Evolutionary conservation across 92 coral and sea anemone species (phyloP).

Genomic region (Siderastrea siderea): DNA sequence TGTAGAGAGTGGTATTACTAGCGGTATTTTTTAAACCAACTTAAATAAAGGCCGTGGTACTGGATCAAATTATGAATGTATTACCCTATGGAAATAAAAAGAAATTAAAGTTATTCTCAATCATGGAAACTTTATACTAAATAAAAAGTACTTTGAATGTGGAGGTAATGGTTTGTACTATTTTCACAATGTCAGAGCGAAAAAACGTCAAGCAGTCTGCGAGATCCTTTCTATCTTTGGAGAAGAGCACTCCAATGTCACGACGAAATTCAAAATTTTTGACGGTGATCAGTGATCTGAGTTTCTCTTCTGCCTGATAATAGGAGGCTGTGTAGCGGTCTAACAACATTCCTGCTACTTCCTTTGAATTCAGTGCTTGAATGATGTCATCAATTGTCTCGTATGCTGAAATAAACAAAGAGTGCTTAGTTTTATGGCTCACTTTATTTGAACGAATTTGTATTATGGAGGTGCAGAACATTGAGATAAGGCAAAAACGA

Average conservation of each 20-base stretch:
- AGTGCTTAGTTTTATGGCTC: not conserved
- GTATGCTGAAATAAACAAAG: not conserved
- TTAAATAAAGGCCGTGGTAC: no score
- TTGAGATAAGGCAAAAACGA: no score
- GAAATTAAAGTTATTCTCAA: no score
- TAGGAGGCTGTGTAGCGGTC: slow-evolving; percentile 24
- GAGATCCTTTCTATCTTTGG: not conserved
- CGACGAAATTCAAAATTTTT: slow-evolving; percentile 19
- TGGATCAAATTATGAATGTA: no score
- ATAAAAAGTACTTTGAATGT: not conserved
- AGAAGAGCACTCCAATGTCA: slow-evolving; percentile 10
- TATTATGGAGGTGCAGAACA: no score
- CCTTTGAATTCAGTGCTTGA: not conserved
- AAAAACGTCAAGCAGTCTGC: not conserved
- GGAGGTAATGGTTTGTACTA: not conserved
- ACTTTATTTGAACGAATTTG: no score
- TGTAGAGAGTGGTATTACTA: no score
- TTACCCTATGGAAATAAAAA: no score
- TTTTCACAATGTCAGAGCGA: slow-evolving; percentile 1
- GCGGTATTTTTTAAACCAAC: no score
- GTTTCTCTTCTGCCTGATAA: slow-evolving; percentile 1
- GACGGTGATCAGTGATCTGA: slow-evolving; percentile 14
- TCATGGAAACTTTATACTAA: no score
- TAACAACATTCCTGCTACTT: slow-evolving; percentile 19
- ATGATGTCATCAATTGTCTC: slow-evolving; percentile 10